Conservation (phyloP, 2,113 vertebrate genomes). For the Megalops atlanticus region DNA sequence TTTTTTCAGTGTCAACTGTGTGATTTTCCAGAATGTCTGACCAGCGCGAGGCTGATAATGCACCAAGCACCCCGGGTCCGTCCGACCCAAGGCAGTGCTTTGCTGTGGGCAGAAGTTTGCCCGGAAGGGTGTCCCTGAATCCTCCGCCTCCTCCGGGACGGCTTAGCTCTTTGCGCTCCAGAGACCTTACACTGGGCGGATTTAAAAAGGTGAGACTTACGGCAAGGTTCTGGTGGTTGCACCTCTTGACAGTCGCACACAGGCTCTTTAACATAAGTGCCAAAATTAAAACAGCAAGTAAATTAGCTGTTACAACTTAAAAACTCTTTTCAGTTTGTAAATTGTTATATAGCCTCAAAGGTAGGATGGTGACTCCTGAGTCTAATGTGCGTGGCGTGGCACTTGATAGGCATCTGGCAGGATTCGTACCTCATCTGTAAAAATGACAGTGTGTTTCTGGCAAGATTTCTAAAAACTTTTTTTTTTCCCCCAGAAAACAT, state of each 20-base stretch:
- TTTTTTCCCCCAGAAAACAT: slow-evolving; percentile 61
- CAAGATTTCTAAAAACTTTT: neutral
- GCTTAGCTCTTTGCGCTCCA: slow-evolving; percentile 67
- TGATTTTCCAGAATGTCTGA: slow-evolving; percentile 50
- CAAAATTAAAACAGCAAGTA: too few species aligned
- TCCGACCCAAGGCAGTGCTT: slow-evolving; percentile 37
- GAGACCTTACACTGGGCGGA: slow-evolving; percentile 69
- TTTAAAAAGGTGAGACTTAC: slow-evolving; percentile 60
- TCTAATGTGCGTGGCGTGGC: neutral
- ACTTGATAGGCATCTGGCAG: neutral
- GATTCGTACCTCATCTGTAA: neutral
- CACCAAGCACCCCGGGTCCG: slow-evolving; percentile 35
- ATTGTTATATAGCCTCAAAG: too few species aligned
- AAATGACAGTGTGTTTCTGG: neutral
- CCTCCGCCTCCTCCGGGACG: slow-evolving; percentile 57
- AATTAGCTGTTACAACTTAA: too few species aligned
- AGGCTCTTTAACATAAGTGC: too few species aligned
- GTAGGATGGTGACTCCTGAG: too few species aligned
- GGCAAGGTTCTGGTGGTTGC: neutral
- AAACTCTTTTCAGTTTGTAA: too few species aligned
- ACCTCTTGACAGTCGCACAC: too few species aligned
- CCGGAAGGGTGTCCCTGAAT: slow-evolving; percentile 40
- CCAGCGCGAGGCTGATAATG: slow-evolving; percentile 30
- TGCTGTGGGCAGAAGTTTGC: slow-evolving; percentile 43
- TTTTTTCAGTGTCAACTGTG: neutral